A percentile compares a stretch with the other conserved stretches of the same genome.
phyloP scores from a whole-genome alignment of 2,888 invertebrate species.

The Tachina fera region DNA sequence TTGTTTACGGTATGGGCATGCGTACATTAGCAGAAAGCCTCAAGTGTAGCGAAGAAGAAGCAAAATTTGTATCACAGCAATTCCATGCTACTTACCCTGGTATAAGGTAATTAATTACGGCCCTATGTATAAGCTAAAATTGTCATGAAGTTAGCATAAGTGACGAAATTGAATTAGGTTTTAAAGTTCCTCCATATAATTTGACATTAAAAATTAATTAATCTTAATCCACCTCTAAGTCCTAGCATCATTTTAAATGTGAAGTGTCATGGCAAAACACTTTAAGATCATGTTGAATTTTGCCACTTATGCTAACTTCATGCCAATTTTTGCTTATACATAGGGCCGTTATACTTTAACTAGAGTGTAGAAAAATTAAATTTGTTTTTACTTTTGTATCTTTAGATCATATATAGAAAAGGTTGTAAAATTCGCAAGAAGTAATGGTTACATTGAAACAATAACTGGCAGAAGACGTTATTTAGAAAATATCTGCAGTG shows the following conservation, averaged over 20 bases:
- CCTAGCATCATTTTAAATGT: no score
- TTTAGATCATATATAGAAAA: constrained; percentile 78
- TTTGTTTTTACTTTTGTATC: constrained; percentile 3
- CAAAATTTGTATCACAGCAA: constrained; percentile 89
- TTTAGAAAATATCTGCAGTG: constrained; percentile 89
- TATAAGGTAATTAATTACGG: constrained; percentile 85
- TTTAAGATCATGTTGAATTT: no score
- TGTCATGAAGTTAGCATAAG: no score
- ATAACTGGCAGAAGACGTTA: constrained; percentile 90
- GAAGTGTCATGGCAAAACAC: no score
- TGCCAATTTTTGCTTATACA: no score
- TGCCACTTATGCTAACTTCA: no score
- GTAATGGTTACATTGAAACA: constrained; percentile 92
- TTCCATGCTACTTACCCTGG: constrained; percentile 91
- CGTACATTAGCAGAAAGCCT: constrained; percentile 91
- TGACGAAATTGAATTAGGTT: no score
- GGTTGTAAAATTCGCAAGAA: constrained; percentile 86
- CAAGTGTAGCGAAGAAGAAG: constrained; percentile 90
- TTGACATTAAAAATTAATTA: no score
- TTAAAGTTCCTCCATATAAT: no score
- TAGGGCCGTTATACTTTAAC: constrained; percentile 64
- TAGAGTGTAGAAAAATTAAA: neutral
- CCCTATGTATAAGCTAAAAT: no score
- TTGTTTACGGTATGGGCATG: constrained; percentile 98
- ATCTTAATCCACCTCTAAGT: no score